Evolutionary conservation across 2,888 invertebrate genomes (phyloP).

Genomic region (Scaptomyza caliginosa): DNA sequence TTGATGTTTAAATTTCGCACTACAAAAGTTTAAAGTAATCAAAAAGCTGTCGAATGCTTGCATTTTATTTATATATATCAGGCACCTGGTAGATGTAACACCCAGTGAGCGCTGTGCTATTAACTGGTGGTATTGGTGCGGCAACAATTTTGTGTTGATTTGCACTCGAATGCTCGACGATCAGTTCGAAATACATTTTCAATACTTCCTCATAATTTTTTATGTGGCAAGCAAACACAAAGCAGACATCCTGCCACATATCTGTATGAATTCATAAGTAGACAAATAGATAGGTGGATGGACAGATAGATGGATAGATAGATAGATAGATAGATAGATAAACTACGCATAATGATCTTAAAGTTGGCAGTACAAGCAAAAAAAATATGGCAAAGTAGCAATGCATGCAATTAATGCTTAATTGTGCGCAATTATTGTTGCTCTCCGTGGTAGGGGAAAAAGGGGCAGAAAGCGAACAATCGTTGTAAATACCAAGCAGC

Average conservation of each 20-base stretch:
- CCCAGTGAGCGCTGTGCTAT: slow-evolving; percentile 21
- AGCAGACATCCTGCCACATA: slow-evolving; percentile 41
- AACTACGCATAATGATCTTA: slow-evolving; percentile 60
- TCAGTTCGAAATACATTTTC: slow-evolving; percentile 55
- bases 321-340: slow-evolving; percentile 19
- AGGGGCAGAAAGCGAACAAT: not conserved
- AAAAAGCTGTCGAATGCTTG: slow-evolving; percentile 9
- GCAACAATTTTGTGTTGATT: slow-evolving; percentile 42
- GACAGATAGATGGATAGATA: slow-evolving; percentile 15
- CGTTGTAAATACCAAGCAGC: slow-evolving; percentile 13
- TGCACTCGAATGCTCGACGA: slow-evolving; percentile 17
- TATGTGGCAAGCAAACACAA: slow-evolving; percentile 44
- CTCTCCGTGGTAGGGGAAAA: not conserved
- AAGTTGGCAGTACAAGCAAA: slow-evolving; percentile 42
- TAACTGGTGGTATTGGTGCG: not conserved
- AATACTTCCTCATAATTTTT: slow-evolving; percentile 63
- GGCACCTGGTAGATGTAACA: slow-evolving; percentile 19
- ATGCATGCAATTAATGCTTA: slow-evolving; percentile 76
- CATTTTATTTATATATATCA: slow-evolving; percentile 15
- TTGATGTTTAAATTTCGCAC: not conserved
- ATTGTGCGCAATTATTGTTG: slow-evolving; percentile 73
- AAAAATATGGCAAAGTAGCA: slow-evolving; percentile 33
- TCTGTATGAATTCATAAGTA: slow-evolving; percentile 16
- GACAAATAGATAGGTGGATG: slow-evolving; percentile 4
- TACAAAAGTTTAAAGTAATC: no score